A percentile compares a stretch with the other conserved stretches of the same genome.
Evolutionary conservation across 1,140 invertebrate species (phyloP).

Genomic region (Nasonia giraulti): DNA sequence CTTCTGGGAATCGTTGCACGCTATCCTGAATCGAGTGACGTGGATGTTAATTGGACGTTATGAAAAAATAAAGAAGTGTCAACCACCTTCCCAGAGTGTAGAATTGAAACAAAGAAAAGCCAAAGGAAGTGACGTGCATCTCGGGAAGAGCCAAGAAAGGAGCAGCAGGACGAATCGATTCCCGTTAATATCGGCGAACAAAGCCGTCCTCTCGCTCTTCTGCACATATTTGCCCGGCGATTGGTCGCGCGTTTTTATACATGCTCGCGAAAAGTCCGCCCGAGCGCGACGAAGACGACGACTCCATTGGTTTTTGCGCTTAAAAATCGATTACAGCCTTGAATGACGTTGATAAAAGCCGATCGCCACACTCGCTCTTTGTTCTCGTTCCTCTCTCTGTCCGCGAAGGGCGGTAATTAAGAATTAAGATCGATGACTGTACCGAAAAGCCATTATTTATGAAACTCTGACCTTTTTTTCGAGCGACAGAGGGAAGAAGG

Average conservation of each 20-base stretch:
- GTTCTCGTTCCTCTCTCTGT: not conserved
- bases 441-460: constrained; percentile 13
- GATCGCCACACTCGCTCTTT: not conserved
- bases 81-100: too few relatives aligned
- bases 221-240: constrained; percentile 65
- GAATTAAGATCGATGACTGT: constrained; percentile 47
- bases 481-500: not conserved
- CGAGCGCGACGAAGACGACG: constrained; percentile 6
- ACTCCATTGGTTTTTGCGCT: constrained; percentile 18
- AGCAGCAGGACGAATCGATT: constrained; percentile 63
- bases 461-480: not conserved
- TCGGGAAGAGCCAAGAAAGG: constrained; percentile 29
- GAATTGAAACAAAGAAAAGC: constrained; percentile 5
- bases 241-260: constrained; percentile 61
- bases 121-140: constrained; percentile 12
- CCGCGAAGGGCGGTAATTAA: constrained; percentile 7
- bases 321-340: constrained; percentile 39
- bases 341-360: constrained; percentile 23
- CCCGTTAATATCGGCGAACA: constrained; percentile 64
- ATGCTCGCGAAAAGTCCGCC: not conserved
- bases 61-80: too few relatives aligned
- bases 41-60: too few relatives aligned
- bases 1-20: too few relatives aligned
- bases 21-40: too few relatives aligned
- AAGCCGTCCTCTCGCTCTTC: constrained; percentile 46